Base-by-base conservation (phyloP, 1,140 invertebrate genomes). In the Lordiphosa collinella region DNA sequence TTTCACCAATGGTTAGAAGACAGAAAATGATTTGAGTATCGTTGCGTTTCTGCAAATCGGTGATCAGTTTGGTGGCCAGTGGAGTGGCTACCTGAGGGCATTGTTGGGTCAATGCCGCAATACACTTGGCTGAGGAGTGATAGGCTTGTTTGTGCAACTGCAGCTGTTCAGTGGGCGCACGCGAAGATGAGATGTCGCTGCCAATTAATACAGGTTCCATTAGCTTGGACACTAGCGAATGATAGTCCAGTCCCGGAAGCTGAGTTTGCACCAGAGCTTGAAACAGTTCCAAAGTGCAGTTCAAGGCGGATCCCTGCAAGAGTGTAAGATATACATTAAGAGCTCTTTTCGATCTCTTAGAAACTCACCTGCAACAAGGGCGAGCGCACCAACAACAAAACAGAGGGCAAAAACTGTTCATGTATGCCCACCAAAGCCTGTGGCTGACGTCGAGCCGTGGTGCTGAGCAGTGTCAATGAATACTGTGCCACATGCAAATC, bases 401-500 rank as follows among this genome's bases (percentile, higher is more conserved):
- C 94, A 90, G 97, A 94, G 11, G 96, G 95, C 72, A 98, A 91
- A 72, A 96, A 94, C 34, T 90, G 90, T 12, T 91, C 91, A 41
- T 89, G 85, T 16, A 87, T 85, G 12, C 85, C 85, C 47, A 82
- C 63, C 11, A 89, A 55, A 8, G 88, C 88, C 55, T 89, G 86
- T 44, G 93, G 92, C 38, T 91, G 91, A 2, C 86, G 69, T 4
- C 90, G 89, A 11, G 91, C 90, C 12, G 94, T 92, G 34, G 91
- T 91, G 4, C 92, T 93, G 11, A 96, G 89, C 34, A 96, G 90
- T 18, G 93, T 92, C 38, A 97, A 91, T 32, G 94, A 95, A 70
- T 97, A 93, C 90, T 99, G 97, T 34, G 98, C 97, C 74, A 99
- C 97, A 90, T 99, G 97, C 31, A 99, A 90, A 91, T 99, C 98